Percentiles rank a stretch among this genome's conserved stretches.
These are phyloP conservation scores for Theonella swinhoei DNA, from an alignment of 37 sponge, comb jelly and placozoan species.

Conservation along the genomic window DNA sequence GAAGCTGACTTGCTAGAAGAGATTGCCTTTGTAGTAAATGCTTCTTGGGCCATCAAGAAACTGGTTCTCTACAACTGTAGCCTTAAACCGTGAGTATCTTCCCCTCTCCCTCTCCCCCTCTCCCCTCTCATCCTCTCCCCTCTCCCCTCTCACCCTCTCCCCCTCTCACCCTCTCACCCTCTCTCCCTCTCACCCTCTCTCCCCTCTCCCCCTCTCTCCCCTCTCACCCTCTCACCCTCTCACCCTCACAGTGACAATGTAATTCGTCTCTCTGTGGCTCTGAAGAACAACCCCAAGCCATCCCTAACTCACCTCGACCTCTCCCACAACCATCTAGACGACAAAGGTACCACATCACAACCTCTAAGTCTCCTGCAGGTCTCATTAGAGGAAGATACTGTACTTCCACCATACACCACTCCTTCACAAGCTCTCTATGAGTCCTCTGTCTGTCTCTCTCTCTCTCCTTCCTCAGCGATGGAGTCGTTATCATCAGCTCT, in stretches of 20 bases:
- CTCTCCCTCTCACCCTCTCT: not conserved
- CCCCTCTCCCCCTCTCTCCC: not conserved
- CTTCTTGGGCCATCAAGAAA: constrained; percentile 48
- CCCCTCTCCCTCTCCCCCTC: not conserved
- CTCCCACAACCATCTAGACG: constrained; percentile 70
- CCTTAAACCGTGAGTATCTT: constrained; percentile 51
- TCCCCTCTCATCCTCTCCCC: not conserved
- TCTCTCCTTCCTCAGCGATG: constrained; percentile 28
- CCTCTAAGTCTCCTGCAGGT: not conserved
- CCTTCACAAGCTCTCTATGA: constrained; percentile 12
- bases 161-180: not conserved
- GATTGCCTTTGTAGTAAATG: constrained; percentile 28
- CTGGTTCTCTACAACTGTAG: constrained; percentile 52
- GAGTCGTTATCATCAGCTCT: constrained; percentile 57
- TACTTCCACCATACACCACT: no score
- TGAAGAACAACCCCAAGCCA: constrained; percentile 54
- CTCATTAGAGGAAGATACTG: not conserved
- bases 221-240: not conserved
- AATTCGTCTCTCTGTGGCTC: constrained; percentile 12
- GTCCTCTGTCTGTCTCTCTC: not conserved
- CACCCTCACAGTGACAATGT: constrained; percentile 32
- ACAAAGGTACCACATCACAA: constrained; percentile 36
- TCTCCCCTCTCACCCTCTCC: not conserved
- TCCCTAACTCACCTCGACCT: constrained; percentile 69
- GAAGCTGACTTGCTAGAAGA: constrained; percentile 46